Percentiles rank a stretch among this genome's conserved stretches.
Evolutionary conservation across 1,140 invertebrate species (phyloP).

Genomic region (Drosophila pallidifrons): DNA sequence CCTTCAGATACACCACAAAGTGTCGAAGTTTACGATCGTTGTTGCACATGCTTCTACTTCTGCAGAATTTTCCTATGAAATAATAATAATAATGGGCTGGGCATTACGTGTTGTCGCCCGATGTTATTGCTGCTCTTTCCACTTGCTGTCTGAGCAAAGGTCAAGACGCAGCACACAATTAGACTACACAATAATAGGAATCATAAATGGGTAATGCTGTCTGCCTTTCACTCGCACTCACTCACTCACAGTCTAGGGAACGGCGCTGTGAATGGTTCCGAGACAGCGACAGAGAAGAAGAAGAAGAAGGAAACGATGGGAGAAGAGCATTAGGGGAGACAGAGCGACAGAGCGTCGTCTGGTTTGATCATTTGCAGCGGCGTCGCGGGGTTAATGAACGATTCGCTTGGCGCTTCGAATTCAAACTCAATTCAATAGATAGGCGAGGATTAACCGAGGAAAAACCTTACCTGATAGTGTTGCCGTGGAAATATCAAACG

Average conservation of each 20-base stretch:
- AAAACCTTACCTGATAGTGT: constrained; percentile 78
- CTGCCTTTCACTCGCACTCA: constrained; percentile 2
- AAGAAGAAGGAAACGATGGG: no score
- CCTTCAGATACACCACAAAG: background rate
- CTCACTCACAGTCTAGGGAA: no score
- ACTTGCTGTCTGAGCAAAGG: constrained; percentile 38
- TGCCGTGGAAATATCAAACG: constrained; percentile 76
- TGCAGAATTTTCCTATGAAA: background rate
- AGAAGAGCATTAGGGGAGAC: constrained; percentile 13
- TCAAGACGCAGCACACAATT: constrained; percentile 50
- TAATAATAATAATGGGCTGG: constrained; percentile 6
- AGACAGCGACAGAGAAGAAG: no score
- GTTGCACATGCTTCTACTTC: background rate
- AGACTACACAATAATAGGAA: constrained; percentile 30
- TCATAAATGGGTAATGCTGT: constrained; percentile 27
- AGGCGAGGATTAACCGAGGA: background rate
- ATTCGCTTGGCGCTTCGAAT: constrained; percentile 32
- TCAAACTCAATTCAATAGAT: constrained; percentile 3
- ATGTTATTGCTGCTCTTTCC: background rate
- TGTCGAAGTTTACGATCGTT: background rate
- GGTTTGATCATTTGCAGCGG: constrained; percentile 53
- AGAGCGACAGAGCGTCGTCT: constrained; percentile 26
- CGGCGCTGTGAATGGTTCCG: background rate
- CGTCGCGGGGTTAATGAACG: constrained; percentile 75
- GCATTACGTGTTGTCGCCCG: constrained; percentile 20